Evolutionary conservation across 30 jellyfish, hydroid and myxozoan species (phyloP).

Genomic region (Phacellophora camtschatica): DNA sequence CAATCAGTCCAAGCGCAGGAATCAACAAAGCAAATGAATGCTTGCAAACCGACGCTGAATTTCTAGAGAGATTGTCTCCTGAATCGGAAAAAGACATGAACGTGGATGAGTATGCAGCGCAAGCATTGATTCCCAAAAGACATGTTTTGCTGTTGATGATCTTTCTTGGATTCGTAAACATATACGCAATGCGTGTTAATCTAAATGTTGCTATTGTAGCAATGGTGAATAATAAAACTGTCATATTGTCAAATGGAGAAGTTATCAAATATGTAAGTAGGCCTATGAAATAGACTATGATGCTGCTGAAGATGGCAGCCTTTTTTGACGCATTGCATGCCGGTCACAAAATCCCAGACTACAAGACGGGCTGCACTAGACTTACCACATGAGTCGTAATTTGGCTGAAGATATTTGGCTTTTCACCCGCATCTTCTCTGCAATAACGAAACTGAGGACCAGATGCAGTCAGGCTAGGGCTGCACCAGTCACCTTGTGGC

Average conservation of each 20-base stretch:
- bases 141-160: slow-evolving; percentile 67
- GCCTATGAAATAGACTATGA: too few species aligned
- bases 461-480: too few species aligned
- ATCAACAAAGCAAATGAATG: slow-evolving; percentile 10
- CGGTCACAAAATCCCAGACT: too few species aligned
- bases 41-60: slow-evolving; percentile 47
- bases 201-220: slow-evolving; percentile 86
- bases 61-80: slow-evolving; percentile 21
- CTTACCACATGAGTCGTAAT: too few species aligned
- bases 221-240: slow-evolving; percentile 83
- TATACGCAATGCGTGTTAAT: slow-evolving; percentile 78
- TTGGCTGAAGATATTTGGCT: too few species aligned
- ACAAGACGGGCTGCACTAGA: too few species aligned
- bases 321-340: too few species aligned
- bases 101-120: background rate
- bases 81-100: background rate
- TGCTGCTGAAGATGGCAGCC: too few species aligned
- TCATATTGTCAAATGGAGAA: slow-evolving; percentile 51
- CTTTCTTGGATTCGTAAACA: slow-evolving; percentile 71
- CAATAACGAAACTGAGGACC: too few species aligned
- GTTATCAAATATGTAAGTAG: slow-evolving; percentile 52
- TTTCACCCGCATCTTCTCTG: too few species aligned
- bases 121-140: slow-evolving; percentile 60
- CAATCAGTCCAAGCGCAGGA: background rate
- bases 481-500: too few species aligned